Conservation (phyloP, 2,888 invertebrate genomes). For the Drosophila vallismaia region DNA sequence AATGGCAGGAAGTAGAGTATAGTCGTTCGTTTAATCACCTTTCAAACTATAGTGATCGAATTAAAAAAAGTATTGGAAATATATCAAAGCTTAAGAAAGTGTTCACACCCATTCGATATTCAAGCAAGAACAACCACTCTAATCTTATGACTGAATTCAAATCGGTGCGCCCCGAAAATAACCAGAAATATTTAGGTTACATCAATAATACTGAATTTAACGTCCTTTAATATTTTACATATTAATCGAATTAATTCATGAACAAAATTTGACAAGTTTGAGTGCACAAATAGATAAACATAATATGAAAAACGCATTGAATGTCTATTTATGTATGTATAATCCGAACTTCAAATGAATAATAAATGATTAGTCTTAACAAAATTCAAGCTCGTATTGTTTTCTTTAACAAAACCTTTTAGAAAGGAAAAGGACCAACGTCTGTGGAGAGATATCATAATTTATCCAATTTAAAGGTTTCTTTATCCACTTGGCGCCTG, state of each 20-base stretch:
- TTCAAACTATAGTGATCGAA: conserved; percentile 47
- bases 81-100: conserved; percentile 32
- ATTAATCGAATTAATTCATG: conserved; percentile 42
- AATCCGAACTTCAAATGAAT: conserved; percentile 38
- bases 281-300: conserved; percentile 44
- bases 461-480: too few relatives aligned
- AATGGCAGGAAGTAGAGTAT: conserved; percentile 51
- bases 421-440: neutral
- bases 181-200: conserved; percentile 47
- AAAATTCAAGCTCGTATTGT: neutral
- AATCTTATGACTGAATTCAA: conserved; percentile 39
- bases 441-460: too few relatives aligned
- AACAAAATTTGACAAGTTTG: conserved; percentile 38
- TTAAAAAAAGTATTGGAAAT: conserved; percentile 46
- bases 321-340: conserved; percentile 43
- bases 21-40: conserved; percentile 47
- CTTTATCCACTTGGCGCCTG: too few relatives aligned
- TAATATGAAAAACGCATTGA: conserved; percentile 40
- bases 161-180: conserved; percentile 26
- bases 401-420: neutral
- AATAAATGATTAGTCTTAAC: conserved; percentile 32
- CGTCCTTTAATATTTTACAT: conserved; percentile 40
- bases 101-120: conserved; percentile 30
- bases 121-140: conserved; percentile 42
- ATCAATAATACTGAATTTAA: conserved; percentile 50